Conservation (phyloP, 2,113 vertebrate genomes). For the Caretta caretta region DNA sequence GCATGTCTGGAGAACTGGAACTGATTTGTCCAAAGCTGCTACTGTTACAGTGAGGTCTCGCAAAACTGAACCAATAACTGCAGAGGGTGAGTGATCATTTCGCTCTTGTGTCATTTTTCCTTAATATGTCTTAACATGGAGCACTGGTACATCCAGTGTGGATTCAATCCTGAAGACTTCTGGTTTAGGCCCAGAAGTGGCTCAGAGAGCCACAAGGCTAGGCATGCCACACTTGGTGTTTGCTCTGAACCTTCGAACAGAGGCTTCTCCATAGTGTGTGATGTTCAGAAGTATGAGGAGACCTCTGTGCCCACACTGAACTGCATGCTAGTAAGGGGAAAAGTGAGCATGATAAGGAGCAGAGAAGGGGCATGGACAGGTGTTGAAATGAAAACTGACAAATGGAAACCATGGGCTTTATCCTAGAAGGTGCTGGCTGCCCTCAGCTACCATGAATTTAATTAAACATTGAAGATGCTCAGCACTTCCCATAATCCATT, state of each 20-base stretch:
- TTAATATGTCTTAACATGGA: not conserved
- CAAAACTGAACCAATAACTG: constrained; percentile 88
- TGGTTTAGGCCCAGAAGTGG: not conserved
- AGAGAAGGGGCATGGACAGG: not conserved
- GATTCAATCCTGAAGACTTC: accelerated
- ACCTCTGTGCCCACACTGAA: not conserved
- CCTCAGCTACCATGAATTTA: not conserved
- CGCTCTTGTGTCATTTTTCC: not conserved
- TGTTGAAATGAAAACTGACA: not conserved
- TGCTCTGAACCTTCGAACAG: not conserved
- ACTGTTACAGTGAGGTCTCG: constrained; percentile 91
- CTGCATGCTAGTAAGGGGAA: not conserved
- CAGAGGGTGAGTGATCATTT: constrained; percentile 83
- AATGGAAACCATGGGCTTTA: not conserved
- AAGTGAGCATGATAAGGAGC: not conserved
- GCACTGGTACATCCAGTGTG: not conserved
- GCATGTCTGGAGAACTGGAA: constrained; percentile 90
- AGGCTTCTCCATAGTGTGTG: not conserved
- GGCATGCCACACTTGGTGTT: not conserved
- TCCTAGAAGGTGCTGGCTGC: not conserved
- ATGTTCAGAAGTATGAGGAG: not conserved
- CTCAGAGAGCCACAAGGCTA: not conserved
- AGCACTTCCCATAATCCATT: not conserved
- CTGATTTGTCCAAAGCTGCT: constrained; percentile 88
- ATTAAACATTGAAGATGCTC: not conserved